A percentile compares a stretch with the other conserved stretches of the same genome.
These are phyloP conservation scores for Chiropotes sagulatus DNA, from an alignment of 2,797 vertebrate species.

Conservation along the genomic window DNA sequence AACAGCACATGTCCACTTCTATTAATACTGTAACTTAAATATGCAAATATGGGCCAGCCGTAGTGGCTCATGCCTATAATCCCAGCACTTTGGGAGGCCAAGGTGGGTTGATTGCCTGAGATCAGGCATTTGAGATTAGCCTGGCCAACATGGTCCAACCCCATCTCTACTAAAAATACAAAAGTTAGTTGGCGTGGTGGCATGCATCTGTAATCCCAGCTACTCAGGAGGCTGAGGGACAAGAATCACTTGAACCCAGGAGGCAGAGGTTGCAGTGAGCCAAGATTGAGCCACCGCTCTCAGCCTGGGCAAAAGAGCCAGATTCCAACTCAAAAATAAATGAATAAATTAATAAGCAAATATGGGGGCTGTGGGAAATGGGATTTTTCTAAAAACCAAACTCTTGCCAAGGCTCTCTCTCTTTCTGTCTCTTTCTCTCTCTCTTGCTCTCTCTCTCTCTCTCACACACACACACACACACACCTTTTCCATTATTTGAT, in stretches of 20 bases:
- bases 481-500: slow-evolving; percentile 17
- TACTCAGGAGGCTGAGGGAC: not conserved
- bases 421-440: too few species aligned
- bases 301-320: not conserved
- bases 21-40: not conserved
- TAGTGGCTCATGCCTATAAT: not conserved
- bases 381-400: not conserved
- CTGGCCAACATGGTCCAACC: not conserved
- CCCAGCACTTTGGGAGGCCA: not conserved
- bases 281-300: not conserved
- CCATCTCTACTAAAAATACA: too few species aligned
- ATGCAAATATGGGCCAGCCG: not conserved
- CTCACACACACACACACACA: not conserved
- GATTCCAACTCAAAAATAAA: not conserved
- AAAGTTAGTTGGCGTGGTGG: not conserved
- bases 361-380: not conserved
- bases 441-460: too few species aligned
- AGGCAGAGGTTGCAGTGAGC: not conserved
- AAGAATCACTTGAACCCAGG: not conserved
- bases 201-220: not conserved
- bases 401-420: not conserved
- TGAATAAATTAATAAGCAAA: not conserved
- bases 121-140: not conserved
- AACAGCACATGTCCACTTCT: not conserved
- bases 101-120: not conserved